Percentiles rank a stretch among this genome's conserved stretches.
phyloP scores from a whole-genome alignment of 2,888 invertebrate genomes.

The Ormyrus thymus region DNA sequence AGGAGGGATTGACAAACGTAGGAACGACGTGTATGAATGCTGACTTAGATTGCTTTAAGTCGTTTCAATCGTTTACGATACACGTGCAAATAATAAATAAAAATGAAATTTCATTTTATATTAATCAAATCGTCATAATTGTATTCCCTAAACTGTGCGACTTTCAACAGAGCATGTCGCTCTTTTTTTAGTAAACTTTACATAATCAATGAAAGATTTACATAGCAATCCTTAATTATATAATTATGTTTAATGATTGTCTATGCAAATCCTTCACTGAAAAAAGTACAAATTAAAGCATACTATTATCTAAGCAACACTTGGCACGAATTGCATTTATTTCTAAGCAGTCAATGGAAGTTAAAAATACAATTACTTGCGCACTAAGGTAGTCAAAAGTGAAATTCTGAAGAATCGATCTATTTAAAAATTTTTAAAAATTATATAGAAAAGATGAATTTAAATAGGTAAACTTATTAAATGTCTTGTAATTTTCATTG shows the following conservation, averaged over 20 bases:
- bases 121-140: conserved; percentile 33
- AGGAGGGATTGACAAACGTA: conserved; percentile 33
- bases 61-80: conserved; percentile 42
- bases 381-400: conserved; percentile 35
- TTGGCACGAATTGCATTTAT: conserved; percentile 37
- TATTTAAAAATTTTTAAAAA: too few relatives aligned
- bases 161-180: conserved; percentile 18
- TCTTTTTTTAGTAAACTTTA: conserved; percentile 33
- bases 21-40: conserved; percentile 38
- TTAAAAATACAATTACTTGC: conserved; percentile 22
- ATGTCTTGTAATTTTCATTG: background rate
- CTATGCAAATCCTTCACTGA: conserved; percentile 40
- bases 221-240: conserved; percentile 29
- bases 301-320: conserved; percentile 23
- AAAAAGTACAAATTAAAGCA: conserved; percentile 47
- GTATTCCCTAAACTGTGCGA: conserved; percentile 24
- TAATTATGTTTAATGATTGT: background rate
- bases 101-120: conserved; percentile 42
- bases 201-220: conserved; percentile 41
- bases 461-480: too few relatives aligned
- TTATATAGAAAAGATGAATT: too few relatives aligned
- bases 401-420: too few relatives aligned
- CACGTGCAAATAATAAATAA: conserved; percentile 43
- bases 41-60: conserved; percentile 45
- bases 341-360: conserved; percentile 22